A percentile compares a stretch with the other conserved stretches of the same genome.
phyloP scores from a whole-genome alignment of 2,113 vertebrate species.

The Gorsachius goisagi region DNA sequence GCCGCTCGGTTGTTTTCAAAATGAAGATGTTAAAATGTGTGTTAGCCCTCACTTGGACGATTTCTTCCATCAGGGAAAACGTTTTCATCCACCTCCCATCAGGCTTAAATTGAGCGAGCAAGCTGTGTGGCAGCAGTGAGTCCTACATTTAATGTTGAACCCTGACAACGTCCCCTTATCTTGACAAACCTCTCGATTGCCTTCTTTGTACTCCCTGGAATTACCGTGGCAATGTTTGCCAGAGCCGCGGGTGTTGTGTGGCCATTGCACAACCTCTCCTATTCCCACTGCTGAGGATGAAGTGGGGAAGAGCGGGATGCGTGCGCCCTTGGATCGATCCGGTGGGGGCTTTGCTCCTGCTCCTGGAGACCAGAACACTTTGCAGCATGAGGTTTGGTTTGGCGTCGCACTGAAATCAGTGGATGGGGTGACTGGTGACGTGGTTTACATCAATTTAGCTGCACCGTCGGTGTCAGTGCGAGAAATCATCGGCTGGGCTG shows the following conservation, averaged over 20 bases:
- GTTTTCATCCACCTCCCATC: background rate
- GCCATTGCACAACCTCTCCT: background rate
- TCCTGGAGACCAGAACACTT: background rate
- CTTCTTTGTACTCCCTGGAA: background rate
- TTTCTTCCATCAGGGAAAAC: background rate
- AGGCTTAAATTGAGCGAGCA: background rate
- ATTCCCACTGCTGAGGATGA: background rate
- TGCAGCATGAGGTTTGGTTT: background rate
- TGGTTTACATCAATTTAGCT: background rate
- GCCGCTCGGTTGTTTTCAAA: background rate
- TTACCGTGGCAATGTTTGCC: background rate
- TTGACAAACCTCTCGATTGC: background rate
- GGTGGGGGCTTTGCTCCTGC: background rate
- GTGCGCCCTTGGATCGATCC: fast-evolving
- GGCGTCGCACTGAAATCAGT: fast-evolving
- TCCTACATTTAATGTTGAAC: background rate
- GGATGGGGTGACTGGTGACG: background rate
- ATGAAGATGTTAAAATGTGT: background rate
- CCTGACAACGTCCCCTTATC: background rate
- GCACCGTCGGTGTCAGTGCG: fast-evolving
- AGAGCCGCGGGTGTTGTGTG: background rate
- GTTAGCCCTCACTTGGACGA: background rate
- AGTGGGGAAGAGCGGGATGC: background rate
- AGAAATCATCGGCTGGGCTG: background rate
- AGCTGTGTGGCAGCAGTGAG: background rate